Evolutionary conservation across 2,888 invertebrate species (phyloP), one percentile per base, ranked within the genome.

Genomic region (Chymomyza amoena): DNA sequence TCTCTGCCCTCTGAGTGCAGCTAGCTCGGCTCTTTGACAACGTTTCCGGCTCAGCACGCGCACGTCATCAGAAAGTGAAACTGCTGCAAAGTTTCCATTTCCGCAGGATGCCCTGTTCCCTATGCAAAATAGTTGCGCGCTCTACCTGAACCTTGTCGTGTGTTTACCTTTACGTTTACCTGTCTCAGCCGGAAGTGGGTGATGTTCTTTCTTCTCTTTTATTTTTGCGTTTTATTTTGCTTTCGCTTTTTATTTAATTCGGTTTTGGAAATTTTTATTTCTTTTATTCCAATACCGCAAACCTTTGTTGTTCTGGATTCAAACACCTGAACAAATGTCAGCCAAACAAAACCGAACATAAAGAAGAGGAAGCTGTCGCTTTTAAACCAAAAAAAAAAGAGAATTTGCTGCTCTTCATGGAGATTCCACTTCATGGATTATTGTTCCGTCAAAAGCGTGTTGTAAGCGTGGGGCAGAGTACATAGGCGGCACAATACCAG

Each of bases 161-260:
- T n/a, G n/a, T n/a, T n/a, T n/a, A n/a, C n/a, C 25, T 13, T 28
- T 57, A 32, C 32, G 32, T 9, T 32, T 32, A 57, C 57, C 57
- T 57, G 25, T 28, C 13, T 13, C 61, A 45, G 56, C 36, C 67
- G 67, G 67, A 67, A 62, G 61, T 66, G 64, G 68, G 20, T 65
- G 68, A 64, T 68, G 51, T 39, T 51, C 13, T 20, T n/a, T 60
- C 9, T 25, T 36, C 7, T 36, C 6, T 16, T n/a, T 36, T 45
- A 32, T 57, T 20, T 52, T 75, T 75, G 66, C 70, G 39, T 54
- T 70, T 68, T 57, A 69, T 61, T 72, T 72, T 72, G 84, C 86
- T 84, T 84, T 84, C 84, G 88, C 84, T 88, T 84, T 88, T 85
- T 74, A 83, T 79, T 75, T 66, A 87, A 85, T 77, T 86, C 74